Evolutionary conservation across 2,797 vertebrate species (phyloP), one percentile per base, ranked within the genome.

Genomic region (Acanthurus leucopareius): DNA sequence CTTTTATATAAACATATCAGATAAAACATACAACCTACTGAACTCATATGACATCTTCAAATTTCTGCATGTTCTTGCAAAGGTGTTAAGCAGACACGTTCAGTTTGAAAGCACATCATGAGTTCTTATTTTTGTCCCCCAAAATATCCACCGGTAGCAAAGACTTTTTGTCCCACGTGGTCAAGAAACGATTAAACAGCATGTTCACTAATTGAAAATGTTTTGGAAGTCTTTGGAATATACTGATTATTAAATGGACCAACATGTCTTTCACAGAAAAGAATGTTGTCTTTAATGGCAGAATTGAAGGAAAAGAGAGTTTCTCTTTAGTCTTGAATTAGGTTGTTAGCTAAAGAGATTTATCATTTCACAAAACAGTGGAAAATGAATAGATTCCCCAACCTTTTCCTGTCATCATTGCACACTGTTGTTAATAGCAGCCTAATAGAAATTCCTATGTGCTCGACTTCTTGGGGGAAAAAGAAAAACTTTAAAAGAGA

Each of bases 91-190:
- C 25, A 49, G 16, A 40, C 9, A 48, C 0, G 40, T 42, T 58
- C 22, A 11, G 5, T 13, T 17, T 35, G 28, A 32, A 8, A 56
- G 45, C 16, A 7, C 1, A 63, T 16, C 19, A 2, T 10, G 1
- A 32, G 15, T 40, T 4, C 58, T 44, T n/a, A 17, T 38, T 40
- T 48, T 14, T 8, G 16, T 13, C 19, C 5, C 1, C 13, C 15
- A 45, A 5, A 20, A 10, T 28, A 32, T 65, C 16, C 17, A 9
- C 35, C 17, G 25, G 17, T 6, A 56, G 4, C 6, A 16, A 15
- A 22, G 1, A 3, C 10, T 10, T 0, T 1, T 6, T n/a, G 2
- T 5, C 2, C 28, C 28, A 32, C 28, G 2, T 15, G 17, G 1
- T 8, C 4, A 45, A 19, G n/a, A 14, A 62, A 58, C 3, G 3